phyloP scores from a whole-genome alignment of 2,113 vertebrate genomes.

The Stictonetta naevosa region DNA sequence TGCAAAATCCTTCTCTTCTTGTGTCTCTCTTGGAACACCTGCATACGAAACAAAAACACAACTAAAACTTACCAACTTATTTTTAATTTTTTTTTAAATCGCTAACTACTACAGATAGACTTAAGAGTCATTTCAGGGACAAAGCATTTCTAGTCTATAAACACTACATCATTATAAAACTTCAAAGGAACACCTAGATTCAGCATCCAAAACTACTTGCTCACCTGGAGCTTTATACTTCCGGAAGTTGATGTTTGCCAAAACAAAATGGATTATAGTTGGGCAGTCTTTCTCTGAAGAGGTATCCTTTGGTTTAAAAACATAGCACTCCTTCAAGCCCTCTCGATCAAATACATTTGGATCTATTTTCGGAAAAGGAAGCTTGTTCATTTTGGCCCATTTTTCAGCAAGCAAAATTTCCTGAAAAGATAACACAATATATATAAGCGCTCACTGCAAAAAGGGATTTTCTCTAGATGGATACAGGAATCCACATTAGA shows the following conservation, averaged over 20 bases:
- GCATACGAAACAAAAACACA: background rate
- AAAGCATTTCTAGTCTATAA: background rate
- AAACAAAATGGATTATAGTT: constrained; percentile 94
- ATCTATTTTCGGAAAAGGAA: constrained; percentile 98
- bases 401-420: constrained; percentile 97
- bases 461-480: background rate
- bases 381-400: constrained; percentile 98
- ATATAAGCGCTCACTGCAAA: background rate
- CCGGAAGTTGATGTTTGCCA: constrained; percentile 96
- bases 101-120: background rate
- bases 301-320: constrained; percentile 91
- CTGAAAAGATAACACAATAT: constrained; percentile 66
- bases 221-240: constrained; percentile 93
- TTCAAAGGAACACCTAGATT: background rate
- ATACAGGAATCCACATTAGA: background rate
- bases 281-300: constrained; percentile 92
- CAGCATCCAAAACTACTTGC: background rate
- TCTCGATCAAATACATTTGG: constrained; percentile 95
- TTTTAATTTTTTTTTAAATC: background rate
- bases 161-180: background rate
- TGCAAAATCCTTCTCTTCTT: constrained; percentile 89
- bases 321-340: constrained; percentile 95
- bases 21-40: constrained; percentile 90
- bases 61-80: background rate
- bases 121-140: background rate